These are phyloP conservation scores for Chaitophorus viminalis DNA, from an alignment of 2,888 invertebrate genomes.

Conservation along the genomic window DNA sequence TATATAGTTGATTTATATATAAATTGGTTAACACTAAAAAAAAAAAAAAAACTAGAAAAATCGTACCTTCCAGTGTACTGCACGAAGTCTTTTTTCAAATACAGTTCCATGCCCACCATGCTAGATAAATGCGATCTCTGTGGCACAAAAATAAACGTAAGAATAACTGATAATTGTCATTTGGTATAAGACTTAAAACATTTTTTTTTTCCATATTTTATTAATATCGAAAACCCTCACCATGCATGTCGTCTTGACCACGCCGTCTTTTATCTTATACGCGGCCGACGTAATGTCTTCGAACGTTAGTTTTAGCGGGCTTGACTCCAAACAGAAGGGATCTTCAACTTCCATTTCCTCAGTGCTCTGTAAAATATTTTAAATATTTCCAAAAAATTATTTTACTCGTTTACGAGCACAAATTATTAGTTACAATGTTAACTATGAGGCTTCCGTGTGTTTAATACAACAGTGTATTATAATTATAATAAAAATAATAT, in stretches of 20 bases:
- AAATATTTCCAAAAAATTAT: too few species aligned
- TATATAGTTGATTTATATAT: too few species aligned
- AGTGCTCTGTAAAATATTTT: neutral
- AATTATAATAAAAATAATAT: too few species aligned
- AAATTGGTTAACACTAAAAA: too few species aligned
- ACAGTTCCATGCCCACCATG: slow-evolving; percentile 84
- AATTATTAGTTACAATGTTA: too few species aligned
- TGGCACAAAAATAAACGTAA: slow-evolving; percentile 52
- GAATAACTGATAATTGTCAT: neutral
- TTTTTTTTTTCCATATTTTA: too few species aligned
- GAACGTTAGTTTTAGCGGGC: slow-evolving; percentile 72
- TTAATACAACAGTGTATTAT: too few species aligned
- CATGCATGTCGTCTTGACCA: slow-evolving; percentile 86
- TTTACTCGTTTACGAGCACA: too few species aligned
- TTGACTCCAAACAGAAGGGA: slow-evolving; percentile 71
- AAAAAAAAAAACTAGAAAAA: neutral
- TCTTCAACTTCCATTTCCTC: slow-evolving; percentile 66
- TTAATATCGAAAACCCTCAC: slow-evolving; percentile 70
- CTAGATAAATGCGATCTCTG: slow-evolving; percentile 87
- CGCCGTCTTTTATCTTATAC: slow-evolving; percentile 84
- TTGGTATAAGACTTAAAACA: too few species aligned
- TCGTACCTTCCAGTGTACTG: slow-evolving; percentile 92
- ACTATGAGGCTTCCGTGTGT: too few species aligned
- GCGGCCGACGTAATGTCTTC: slow-evolving; percentile 91
- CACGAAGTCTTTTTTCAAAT: slow-evolving; percentile 92